Base-by-base conservation (phyloP, 2,888 invertebrate genomes). In the Aspidiotus rigidus region DNA sequence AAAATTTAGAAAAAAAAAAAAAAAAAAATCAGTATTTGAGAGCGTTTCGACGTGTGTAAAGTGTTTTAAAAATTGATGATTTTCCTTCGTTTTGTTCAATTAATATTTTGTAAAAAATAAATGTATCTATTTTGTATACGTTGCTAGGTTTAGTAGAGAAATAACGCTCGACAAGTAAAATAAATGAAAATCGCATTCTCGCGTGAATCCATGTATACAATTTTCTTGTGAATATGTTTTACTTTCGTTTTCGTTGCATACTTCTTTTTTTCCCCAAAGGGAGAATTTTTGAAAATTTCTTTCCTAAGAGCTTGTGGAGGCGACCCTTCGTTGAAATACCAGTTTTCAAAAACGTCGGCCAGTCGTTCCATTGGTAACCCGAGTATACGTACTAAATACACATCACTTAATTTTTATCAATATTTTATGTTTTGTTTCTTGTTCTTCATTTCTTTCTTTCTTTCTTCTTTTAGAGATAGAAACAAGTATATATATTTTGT, bases 361-460 rank as follows among this genome's bases (percentile, higher is more conserved):
- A n/a, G 39, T 13, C 17, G 57, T 66, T 28, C 66, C 66, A 66
- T 66, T 66, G 66, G 66, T 66, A 66, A 66, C 66, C 66, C 55
- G 63, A 42, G 66, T 66, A 66, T 66, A 66, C 66, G 66, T 66
- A 66, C 66, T 66, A 66, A 55, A 66, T 63, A 66, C 66, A 66
- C 66, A 66, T 66, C 66, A 66, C 66, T 66, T 66, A 54, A 64
- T 64, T 64, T 64, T 64, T 64, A 64, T 64, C 49, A 3, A n/a
- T 49, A 49, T 49, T 49, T 49, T 13, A 28, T 28, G 28, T 28
- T 28, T 28, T 28, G 28, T 28, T 28, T 28, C 28, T 28, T 28
- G 28, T 28, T 28, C 28, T 28, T 28, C 5, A 28, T 28, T 28
- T 28, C 28, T 28, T 28, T 28, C 28, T 28, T 28, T 28, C 28